Evolutionary conservation across 1,140 invertebrate species (phyloP), one percentile per base, ranked within the genome.

Genomic region (Penaeus indicus): DNA sequence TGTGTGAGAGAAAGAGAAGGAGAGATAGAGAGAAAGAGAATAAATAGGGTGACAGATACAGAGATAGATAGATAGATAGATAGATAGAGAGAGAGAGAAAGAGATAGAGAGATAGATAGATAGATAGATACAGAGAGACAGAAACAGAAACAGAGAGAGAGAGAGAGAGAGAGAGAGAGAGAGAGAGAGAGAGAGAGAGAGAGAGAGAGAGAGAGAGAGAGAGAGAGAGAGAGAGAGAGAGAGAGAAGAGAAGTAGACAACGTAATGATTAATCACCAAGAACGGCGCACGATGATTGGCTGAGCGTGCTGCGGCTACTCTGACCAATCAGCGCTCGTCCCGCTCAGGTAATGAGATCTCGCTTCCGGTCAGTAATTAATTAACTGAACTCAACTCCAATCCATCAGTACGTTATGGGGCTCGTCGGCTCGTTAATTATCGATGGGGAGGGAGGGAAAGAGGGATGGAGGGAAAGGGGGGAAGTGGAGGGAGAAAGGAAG

Each of bases 301-400:
- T 5, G 54, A 54, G 54, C 54, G 54, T 78, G 38, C 21, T 42
- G n/a, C 25, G 21, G 84, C 19, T 25, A 75, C 25, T 54, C 25
- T 25, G 72, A 60, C 84, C 84, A 85, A 85, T 85, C 84, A 85
- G 84, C 47, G 54, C 19, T 8, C 25, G 54, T 60, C 75, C 63
- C 38, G 61, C 54, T 63, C 77, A 85, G 61, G 60, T 38, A 75
- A 32, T 75, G 54, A 54, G 54, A 11, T 54, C 54, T 54, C 54
- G 54, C 54, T 54, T 54, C 54, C 54, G 54, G 54, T 54, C 54
- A 54, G 54, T 54, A 54, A 54, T 54, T 54, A 54, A 54, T 54
- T 54, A 54, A 54, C 54, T 16, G 54, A 54, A 54, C 54, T 54
- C 54, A 54, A 54, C 54, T 54, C 54, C 54, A 54, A 54, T 54